Percentiles rank a stretch among this genome's conserved stretches.
Conservation (phyloP, 2,113 vertebrate genomes). For the Eubucco bourcierii region DNA sequence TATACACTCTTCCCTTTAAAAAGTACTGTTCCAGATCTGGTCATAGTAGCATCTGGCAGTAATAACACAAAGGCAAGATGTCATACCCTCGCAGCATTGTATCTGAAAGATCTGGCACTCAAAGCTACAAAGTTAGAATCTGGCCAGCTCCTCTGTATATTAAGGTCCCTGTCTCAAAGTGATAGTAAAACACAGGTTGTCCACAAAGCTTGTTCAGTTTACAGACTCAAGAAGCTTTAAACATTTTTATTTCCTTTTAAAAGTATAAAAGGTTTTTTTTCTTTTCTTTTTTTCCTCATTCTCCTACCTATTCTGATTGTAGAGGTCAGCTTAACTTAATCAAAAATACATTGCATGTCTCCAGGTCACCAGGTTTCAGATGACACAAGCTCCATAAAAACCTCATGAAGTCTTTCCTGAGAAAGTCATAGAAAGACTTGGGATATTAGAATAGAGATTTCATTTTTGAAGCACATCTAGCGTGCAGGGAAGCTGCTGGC, state of each 20-base stretch:
- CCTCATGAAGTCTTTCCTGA: background rate
- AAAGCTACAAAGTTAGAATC: background rate
- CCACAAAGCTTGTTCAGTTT: background rate
- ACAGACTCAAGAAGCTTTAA: slow-evolving; percentile 17
- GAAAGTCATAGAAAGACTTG: background rate
- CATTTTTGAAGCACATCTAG: background rate
- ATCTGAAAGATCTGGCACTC: background rate
- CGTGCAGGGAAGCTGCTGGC: background rate
- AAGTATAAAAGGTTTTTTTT: background rate
- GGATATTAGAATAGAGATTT: background rate
- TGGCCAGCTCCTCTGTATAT: background rate
- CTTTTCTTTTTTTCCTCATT: background rate
- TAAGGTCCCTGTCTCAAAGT: background rate
- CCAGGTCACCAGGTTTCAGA: background rate
- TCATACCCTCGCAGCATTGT: background rate
- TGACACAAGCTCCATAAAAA: background rate
- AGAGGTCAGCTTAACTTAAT: slow-evolving; percentile 36
- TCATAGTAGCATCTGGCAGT: background rate
- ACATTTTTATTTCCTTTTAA: slow-evolving; percentile 34
- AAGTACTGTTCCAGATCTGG: background rate
- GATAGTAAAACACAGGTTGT: background rate
- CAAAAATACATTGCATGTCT: slow-evolving; percentile 25
- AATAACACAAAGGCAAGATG: background rate
- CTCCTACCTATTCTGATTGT: background rate
- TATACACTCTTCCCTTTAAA: background rate